These are phyloP conservation scores for Linhomoeus sp. DNA, from an alignment of 2,888 invertebrate species.

Conservation along the genomic window DNA sequence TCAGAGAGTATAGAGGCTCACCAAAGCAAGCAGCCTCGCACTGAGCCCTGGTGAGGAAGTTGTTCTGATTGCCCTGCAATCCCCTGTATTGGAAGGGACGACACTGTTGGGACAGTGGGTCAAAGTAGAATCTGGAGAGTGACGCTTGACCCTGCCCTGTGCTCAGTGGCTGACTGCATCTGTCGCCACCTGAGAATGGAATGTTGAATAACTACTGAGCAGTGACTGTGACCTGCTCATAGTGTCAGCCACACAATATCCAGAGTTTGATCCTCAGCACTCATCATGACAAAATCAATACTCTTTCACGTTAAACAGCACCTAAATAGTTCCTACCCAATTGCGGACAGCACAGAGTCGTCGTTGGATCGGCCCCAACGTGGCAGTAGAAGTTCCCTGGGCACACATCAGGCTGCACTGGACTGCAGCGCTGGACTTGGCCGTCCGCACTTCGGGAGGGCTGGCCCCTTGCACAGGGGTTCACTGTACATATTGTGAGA, in stretches of 20 bases:
- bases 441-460: not conserved
- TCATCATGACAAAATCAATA: no score
- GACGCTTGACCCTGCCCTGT: not conserved
- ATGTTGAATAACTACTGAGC: not conserved
- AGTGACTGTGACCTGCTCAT: no score
- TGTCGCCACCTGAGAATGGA: slow-evolving; percentile 10
- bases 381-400: slow-evolving; percentile 25
- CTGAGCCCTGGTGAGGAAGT: slow-evolving; percentile 1
- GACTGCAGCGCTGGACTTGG: slow-evolving; percentile 11
- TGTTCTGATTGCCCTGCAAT: slow-evolving; percentile 4
- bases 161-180: slow-evolving; percentile 11
- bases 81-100: slow-evolving; percentile 1
- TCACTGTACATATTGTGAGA: slow-evolving; percentile 1
- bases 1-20: no score
- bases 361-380: slow-evolving; percentile 14
- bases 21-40: not conserved
- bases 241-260: no score
- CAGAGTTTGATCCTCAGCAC: no score
- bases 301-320: no score
- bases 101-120: not conserved
- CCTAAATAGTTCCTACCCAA: not conserved
- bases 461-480: slow-evolving; percentile 4
- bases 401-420: slow-evolving; percentile 16
- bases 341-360: slow-evolving; percentile 4
- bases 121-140: not conserved